Evolutionary conservation across 1,140 invertebrate genomes (phyloP), one percentile per base, ranked within the genome.

Genomic region (Eumeta japonica): DNA sequence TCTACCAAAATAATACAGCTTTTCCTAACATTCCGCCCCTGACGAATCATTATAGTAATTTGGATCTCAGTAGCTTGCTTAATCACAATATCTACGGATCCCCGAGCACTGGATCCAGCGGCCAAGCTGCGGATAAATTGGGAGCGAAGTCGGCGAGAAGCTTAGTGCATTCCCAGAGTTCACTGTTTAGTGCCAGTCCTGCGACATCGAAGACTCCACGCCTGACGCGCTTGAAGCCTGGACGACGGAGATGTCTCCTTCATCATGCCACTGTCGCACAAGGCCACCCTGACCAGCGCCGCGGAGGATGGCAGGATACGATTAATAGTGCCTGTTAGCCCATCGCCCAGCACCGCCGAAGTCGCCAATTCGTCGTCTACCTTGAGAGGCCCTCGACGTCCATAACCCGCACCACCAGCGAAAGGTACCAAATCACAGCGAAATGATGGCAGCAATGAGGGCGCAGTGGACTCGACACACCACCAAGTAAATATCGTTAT

Each of bases 391-490:
- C 65, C n/a, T 70, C 68, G 7, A 48, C 58, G 9, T 48, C 85
- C 10, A 90, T 91, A 32, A 89, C 86, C 1, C 78, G 90, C 28
- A 86, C 86, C 3, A 90, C 89, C 2, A 90, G 88, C 68, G 89
- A 91, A 86, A 89, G 63, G 82, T 91, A 29, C 87, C 89, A 1
- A 86, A 89, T 49, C 79, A 87, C 24, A 90, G 84, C 58, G 88
- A 91, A 58, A 75, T 90, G 46, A 88, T 91, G 85, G 83, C 82
- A n/a, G 86, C 90, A 50, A 81, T 91, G 37, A 77, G 89, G 37
- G 83, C 85, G 0, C 81, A 83, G 18, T 92, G 89, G 89, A 88
- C 88, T 1, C 76, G 90, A 50, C 89, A 92, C 55, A 92, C 89
- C 1, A 92, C 89, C 10, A 92, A 91, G 68, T 92, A 82, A 71